These are phyloP conservation scores for Camponotus fellah DNA, from an alignment of 2,888 invertebrate species.

Conservation along the genomic window DNA sequence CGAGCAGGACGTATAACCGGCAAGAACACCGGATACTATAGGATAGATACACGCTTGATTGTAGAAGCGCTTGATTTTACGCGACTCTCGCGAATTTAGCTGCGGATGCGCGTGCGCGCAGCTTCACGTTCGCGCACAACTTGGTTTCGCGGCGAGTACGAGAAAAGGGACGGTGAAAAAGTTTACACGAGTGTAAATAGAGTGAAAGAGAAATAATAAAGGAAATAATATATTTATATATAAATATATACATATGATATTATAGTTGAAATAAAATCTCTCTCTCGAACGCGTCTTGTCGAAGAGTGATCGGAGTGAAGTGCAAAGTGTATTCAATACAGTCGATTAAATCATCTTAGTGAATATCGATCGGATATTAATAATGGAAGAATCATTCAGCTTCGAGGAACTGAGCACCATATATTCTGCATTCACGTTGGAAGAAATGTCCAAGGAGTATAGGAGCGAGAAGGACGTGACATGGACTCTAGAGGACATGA, in stretches of 20 bases:
- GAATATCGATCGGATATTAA: slow-evolving; percentile 6
- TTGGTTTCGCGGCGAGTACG: neutral
- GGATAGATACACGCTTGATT: neutral
- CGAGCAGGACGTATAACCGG: slow-evolving; percentile 65
- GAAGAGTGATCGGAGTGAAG: neutral
- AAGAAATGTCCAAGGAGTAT: too few relatives aligned
- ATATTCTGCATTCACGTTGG: neutral
- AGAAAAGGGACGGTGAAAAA: neutral
- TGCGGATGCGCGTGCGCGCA: neutral
- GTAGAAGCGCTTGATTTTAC: neutral
- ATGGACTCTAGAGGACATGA: too few relatives aligned
- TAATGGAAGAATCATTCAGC: neutral
- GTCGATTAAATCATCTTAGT: neutral
- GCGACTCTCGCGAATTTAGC: neutral
- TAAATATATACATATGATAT: neutral
- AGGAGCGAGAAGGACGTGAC: too few relatives aligned
- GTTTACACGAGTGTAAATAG: neutral
- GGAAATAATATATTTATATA: neutral
- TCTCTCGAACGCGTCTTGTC: neutral
- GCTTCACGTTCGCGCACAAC: neutral
- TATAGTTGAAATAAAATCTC: neutral
- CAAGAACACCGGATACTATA: slow-evolving; percentile 57
- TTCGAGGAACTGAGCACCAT: too few relatives aligned
- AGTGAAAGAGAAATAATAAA: neutral
- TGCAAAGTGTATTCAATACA: neutral